Base-by-base conservation (phyloP, 2,797 vertebrate species). In the Hylomyscus alleni region DNA sequence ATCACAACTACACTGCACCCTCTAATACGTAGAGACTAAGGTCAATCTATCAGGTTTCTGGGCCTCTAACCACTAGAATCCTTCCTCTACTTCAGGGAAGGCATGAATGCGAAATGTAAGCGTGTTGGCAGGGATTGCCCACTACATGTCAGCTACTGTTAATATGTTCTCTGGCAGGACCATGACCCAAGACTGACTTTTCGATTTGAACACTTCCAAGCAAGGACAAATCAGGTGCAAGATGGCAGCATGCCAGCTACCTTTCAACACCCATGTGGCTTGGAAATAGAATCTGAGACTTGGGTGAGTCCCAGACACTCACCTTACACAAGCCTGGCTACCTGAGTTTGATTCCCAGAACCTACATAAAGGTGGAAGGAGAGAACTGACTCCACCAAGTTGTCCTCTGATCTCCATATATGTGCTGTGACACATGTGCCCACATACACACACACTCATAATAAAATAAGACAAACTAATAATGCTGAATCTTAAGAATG, bases 221-320 rank as follows among this genome's bases (percentile, higher is more conserved):
- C 69, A 96, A 92, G 54, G 56, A 95, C 85, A 92, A 88, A 89
- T 37, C 60, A 89, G 13, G 44, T 26, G 1, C 4, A 93, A 90
- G 47, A 93, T 20, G 75, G 65, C 26, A 73, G 8, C 44, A 75
- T 3, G 56, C 50, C 84, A 84, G 58, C 69, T 34, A 92, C 24
- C 56, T 88, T 91, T 72, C 34, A 67, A 50, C 88, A 94, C 31
- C 40, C 52, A 44, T 5, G 44, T 56, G 26, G 52, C 58, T 93
- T 52, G n/a, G 54, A 76, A 86, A 50, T 37, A 73, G 29, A 62
- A 76, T 44, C 65, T 62, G 67, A 93, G 60, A 76, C 56, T 44
- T 20, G 11, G 52, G 29, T 44, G 29, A 77, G 34, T 34, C 60
- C 47, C 20, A 87, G 52, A 54, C 52, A 88, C 67, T 88, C 67